Evolutionary conservation across 1,140 invertebrate species (phyloP), one percentile per base, ranked within the genome.

Genomic region (Condylostylus longicornis): DNA sequence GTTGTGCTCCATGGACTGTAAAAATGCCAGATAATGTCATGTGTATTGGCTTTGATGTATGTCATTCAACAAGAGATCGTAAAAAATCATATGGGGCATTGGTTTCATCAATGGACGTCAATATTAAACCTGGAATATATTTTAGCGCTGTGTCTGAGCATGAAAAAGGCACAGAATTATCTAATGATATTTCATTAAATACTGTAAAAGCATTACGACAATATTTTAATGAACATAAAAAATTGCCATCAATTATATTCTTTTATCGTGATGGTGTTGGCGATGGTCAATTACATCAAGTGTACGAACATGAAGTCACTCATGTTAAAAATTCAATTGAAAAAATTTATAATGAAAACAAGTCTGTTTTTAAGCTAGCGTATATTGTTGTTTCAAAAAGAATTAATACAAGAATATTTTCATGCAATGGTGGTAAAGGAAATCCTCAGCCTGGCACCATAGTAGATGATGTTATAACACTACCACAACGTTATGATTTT

Each of bases 371-470:
- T 53, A 70, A 72, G 43, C 51, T 89, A 49, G 69, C 73, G 0
- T 82, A 83, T 40, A 68, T 88, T 5, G 62, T 83, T 4, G 79
- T 83, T 0, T 70, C 75, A 0, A 82, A 82, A 42, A 59, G 76
- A 0, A 77, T 82, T 6, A 81, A 79, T 43, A 77, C 78, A 0
- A 57, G 77, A 4, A 63, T 82, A 10, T 82, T 82, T 44, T 25
- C 53, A 0, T 17, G 21, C 6, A n/a, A n/a, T n/a, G 51, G 51
- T 12, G n/a, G n/a, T 25, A 25, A 25, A 25, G 37, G 41, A 6
- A 95, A 95, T 62, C 88, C 89, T 0, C 61, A 63, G 2, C 77
- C 89, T 1, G 89, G 89, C 13, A 89, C 86, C 0, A 69, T 94
- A 12, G 74, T 89, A 1, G 90, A 96, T 58, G 77, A 84, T 44